Evolutionary conservation across 2,888 invertebrate genomes (phyloP).

Genomic region (Empis stercorea): DNA sequence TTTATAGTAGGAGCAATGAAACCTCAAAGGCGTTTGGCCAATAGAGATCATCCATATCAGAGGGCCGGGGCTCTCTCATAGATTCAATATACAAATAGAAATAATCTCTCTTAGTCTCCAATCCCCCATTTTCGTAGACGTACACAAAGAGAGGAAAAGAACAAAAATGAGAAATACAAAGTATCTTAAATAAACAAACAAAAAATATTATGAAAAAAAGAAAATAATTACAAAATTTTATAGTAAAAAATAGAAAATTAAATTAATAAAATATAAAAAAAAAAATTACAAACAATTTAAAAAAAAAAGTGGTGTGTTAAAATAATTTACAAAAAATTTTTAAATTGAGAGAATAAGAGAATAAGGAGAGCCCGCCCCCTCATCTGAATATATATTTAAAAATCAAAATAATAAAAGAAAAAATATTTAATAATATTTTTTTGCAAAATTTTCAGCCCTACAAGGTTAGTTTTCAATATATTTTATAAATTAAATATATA

Average conservation of each 20-base stretch:
- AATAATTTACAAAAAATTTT: neutral
- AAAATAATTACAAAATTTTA: conserved; percentile 1
- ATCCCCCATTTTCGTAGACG: too few species aligned
- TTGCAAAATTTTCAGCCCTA: neutral
- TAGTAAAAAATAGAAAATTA: conserved; percentile 7
- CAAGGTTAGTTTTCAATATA: neutral
- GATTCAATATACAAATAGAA: conserved; percentile 27
- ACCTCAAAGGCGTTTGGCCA: conserved; percentile 69
- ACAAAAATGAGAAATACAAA: too few species aligned
- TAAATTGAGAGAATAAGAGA: neutral
- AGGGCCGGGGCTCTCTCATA: conserved; percentile 77
- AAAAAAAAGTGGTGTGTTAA: neutral
- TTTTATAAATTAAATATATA: neutral
- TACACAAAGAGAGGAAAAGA: too few species aligned
- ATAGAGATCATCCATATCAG: conserved; percentile 93
- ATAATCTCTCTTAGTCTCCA: too few species aligned
- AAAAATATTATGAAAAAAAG: neutral
- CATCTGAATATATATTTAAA: neutral
- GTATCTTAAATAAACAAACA: too few species aligned
- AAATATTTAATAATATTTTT: neutral
- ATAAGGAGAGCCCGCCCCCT: too few species aligned
- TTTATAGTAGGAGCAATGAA: conserved; percentile 37
- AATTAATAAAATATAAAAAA: neutral
- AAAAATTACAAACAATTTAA: too few species aligned
- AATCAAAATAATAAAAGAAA: neutral